A percentile compares a stretch with the other conserved stretches of the same genome.
Evolutionary conservation across 2,888 invertebrate genomes (phyloP).

Genomic region (Fragum sueziense): DNA sequence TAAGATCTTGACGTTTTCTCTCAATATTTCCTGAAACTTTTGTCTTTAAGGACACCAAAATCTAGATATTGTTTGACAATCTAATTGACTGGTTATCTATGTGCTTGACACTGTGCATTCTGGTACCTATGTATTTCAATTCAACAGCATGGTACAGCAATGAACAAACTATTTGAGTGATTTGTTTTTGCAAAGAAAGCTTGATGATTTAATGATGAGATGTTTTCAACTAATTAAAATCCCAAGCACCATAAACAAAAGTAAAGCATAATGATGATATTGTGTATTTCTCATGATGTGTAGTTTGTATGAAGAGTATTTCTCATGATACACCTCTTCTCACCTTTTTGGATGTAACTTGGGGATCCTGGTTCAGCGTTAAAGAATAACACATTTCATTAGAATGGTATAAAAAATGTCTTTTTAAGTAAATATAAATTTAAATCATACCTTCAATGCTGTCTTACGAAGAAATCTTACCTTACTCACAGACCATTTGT

Average conservation of each 20-base stretch:
- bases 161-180: too few species aligned
- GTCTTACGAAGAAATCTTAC: too few species aligned
- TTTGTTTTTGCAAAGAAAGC: too few species aligned
- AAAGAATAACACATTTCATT: background rate
- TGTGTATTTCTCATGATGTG: background rate
- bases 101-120: too few species aligned
- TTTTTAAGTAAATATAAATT: background rate
- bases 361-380: constrained; percentile 12
- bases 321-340: background rate
- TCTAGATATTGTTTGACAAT: too few species aligned
- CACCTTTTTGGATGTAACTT: constrained; percentile 18
- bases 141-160: too few species aligned
- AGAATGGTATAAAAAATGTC: background rate
- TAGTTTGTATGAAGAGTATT: background rate
- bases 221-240: too few species aligned
- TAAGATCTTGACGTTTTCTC: background rate
- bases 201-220: too few species aligned
- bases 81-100: too few species aligned
- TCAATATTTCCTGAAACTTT: background rate
- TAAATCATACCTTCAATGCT: background rate
- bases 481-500: too few species aligned
- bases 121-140: too few species aligned
- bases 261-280: constrained; percentile 5
- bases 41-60: background rate
- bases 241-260: background rate